Conservation (phyloP, 2,113 vertebrate species). For the Glaucidium brasilianum region DNA sequence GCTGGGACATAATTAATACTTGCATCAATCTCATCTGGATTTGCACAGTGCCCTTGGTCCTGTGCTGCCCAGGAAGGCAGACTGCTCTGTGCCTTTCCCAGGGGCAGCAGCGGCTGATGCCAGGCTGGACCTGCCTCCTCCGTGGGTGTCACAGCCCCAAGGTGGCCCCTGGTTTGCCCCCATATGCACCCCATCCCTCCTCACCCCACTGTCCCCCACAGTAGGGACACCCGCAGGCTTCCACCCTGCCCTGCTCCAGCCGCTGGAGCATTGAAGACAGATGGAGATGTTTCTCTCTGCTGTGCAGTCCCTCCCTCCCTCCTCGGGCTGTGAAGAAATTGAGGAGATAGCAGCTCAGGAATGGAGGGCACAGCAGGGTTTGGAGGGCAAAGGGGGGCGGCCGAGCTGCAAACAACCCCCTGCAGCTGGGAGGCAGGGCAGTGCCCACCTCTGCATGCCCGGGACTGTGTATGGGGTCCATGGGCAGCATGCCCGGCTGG, state of each 20-base stretch:
- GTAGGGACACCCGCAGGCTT: neutral
- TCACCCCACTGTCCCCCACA: accelerated
- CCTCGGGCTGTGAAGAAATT: neutral
- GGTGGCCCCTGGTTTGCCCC: neutral
- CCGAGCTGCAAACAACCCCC: neutral
- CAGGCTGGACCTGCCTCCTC: neutral
- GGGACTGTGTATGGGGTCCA: neutral
- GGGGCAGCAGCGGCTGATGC: neutral
- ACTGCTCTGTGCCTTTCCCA: neutral
- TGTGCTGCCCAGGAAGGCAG: accelerated
- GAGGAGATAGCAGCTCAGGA: neutral
- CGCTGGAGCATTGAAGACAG: neutral
- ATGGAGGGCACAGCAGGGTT: neutral
- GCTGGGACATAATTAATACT: neutral
- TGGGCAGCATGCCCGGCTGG: neutral
- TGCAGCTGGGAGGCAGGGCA: accelerated
- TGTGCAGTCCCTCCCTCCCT: neutral
- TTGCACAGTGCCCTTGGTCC: neutral
- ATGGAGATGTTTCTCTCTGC: neutral
- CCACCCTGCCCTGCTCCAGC: neutral
- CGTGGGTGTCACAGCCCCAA: neutral
- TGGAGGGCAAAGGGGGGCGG: neutral
- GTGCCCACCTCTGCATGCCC: neutral
- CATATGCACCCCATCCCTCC: neutral
- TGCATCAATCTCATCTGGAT: neutral